Base-by-base conservation (phyloP, 64 coral and sea anemone species). In the Porites lutea region DNA sequence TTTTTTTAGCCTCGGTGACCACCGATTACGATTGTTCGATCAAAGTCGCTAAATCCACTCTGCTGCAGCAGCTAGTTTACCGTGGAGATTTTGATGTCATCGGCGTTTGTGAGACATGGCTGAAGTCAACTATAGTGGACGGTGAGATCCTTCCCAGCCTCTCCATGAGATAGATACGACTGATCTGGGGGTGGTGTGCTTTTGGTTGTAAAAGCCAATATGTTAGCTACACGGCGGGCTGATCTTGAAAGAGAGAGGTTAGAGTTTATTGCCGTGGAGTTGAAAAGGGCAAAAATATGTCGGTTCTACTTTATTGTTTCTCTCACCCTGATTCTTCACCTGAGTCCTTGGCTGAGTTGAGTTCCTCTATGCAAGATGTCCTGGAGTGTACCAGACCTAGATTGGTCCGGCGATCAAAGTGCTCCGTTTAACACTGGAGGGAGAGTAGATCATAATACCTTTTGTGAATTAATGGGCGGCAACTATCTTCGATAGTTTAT, bases 391-490 rank as follows among this genome's bases (percentile, higher is more conserved):
- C 82, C 82, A 11, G 27, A 22, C 10, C 14, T 86, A 14, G 82
- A 86, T 65, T 86, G 82, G 82, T 70, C 82, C 2, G 5, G 20
- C 15, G 82, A 86, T 46, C 22, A 51, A 2, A n/a, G 6, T 19
- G 69, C 68, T 13, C 85, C 85, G 12, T 43, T 87, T 12, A 87
- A 87, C 69, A 87, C 15, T 27, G 68, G 85, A 3, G 16, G 27
- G 15, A 5, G 55, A 27, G 55, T 21, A 11, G 84, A 69, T 8
- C 60, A 71, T 49, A 60, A 65, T 19, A 58, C 48, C 5, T 83
- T 94, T 60, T 94, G 92, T 23, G 86, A 94, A 14, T 66, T 89
- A 37, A 59, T 94, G 49, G 92, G 78, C 4, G 86, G 89, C 66
- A 94, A 89, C 21, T 89, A 75, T 48, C 77, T 93, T 44, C 45